Percentiles rank a stretch among this genome's conserved stretches.
Conservation (phyloP, 2,797 vertebrate genomes). For the Pterois miles region DNA sequence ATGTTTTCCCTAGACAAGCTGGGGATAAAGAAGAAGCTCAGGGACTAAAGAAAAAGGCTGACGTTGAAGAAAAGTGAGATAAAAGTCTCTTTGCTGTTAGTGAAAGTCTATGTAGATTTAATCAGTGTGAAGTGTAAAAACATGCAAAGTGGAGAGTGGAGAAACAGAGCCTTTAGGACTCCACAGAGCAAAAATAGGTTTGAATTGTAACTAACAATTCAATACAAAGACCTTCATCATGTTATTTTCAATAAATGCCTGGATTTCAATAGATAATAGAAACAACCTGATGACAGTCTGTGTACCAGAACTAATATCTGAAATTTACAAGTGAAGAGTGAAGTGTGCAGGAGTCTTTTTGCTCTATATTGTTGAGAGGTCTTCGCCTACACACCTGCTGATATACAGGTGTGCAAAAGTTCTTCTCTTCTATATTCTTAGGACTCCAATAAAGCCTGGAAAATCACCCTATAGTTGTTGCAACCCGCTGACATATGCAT, state of each 20-base stretch:
- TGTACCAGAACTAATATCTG: too few species aligned
- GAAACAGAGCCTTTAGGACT: neutral
- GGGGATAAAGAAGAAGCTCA: constrained; percentile 9
- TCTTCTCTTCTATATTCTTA: too few species aligned
- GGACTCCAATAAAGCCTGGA: neutral
- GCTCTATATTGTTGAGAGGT: too few species aligned
- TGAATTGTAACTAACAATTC: too few species aligned
- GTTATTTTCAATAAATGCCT: too few species aligned
- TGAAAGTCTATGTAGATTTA: constrained; percentile 21
- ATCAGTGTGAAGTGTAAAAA: constrained; percentile 16
- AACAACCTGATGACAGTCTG: too few species aligned
- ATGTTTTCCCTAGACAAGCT: constrained; percentile 35
- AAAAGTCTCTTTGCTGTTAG: constrained; percentile 8
- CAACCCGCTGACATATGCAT: neutral
- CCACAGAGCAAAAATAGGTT: too few species aligned
- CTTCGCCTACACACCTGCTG: too few species aligned
- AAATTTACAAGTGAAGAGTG: too few species aligned
- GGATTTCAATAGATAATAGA: too few species aligned
- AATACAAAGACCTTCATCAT: fast-evolving
- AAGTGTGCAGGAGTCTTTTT: too few species aligned
- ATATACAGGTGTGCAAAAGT: too few species aligned
- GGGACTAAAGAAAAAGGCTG: constrained; percentile 16
- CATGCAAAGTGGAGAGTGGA: constrained; percentile 24
- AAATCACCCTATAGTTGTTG: neutral
- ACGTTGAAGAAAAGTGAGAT: constrained; percentile 20